Conservation (phyloP, 2,797 vertebrate species). For the Ciconia nigra region DNA sequence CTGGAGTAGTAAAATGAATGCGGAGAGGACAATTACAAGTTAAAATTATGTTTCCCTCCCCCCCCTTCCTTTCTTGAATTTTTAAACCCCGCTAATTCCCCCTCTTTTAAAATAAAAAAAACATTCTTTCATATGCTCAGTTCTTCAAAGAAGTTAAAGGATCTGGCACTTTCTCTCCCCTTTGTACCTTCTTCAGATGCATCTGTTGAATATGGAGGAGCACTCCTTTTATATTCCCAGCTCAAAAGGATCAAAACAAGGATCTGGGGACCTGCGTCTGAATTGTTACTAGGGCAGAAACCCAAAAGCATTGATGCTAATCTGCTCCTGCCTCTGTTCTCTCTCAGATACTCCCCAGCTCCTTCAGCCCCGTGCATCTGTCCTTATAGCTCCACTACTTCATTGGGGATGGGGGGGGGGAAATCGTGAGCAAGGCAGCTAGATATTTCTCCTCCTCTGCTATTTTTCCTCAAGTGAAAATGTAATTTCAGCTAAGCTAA, state of each 20-base stretch:
- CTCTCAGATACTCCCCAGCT: background rate
- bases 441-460: background rate
- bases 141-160: background rate
- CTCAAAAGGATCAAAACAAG: slow-evolving; percentile 24
- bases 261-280: background rate
- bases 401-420: background rate
- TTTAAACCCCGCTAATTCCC: background rate
- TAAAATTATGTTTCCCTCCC: background rate
- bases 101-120: background rate
- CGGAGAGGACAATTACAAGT: background rate
- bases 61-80: background rate
- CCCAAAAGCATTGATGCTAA: background rate
- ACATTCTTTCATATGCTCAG: background rate
- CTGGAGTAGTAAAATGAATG: background rate
- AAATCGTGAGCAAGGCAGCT: background rate
- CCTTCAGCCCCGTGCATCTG: background rate
- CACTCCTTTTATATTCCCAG: background rate
- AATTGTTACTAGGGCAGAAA: background rate
- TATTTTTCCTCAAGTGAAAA: background rate
- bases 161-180: background rate
- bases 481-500: background rate
- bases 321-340: background rate
- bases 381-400: background rate
- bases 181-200: background rate
- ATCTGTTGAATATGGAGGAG: slow-evolving; percentile 27